These are phyloP conservation scores for Ceratoteleas bidentatus DNA, from an alignment of 1,140 invertebrate species.

Conservation along the genomic window DNA sequence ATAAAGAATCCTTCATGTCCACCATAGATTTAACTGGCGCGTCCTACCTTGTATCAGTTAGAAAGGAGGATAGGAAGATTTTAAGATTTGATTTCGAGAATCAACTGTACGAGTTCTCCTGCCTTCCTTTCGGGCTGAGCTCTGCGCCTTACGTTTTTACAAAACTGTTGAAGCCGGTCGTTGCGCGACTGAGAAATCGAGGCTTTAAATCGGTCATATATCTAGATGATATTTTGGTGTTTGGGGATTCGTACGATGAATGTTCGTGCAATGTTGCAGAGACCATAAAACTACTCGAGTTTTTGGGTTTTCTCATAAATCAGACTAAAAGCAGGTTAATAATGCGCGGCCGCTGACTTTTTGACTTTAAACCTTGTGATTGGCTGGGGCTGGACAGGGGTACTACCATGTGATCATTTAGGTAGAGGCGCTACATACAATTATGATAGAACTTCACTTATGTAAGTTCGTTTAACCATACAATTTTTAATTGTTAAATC, in stretches of 20 bases:
- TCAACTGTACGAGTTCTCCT: slow-evolving; percentile 47
- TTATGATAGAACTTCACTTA: no score
- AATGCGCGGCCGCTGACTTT: no score
- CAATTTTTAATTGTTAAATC: no score
- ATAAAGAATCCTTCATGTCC: slow-evolving; percentile 38
- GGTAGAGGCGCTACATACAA: no score
- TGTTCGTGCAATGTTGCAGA: slow-evolving; percentile 17
- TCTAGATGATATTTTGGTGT: slow-evolving; percentile 23
- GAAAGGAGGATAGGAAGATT: slow-evolving; percentile 43
- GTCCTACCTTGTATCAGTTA: slow-evolving; percentile 54
- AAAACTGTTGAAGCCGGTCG: slow-evolving; percentile 40
- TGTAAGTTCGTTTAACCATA: no score
- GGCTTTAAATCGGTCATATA: slow-evolving; percentile 13
- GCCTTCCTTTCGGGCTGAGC: slow-evolving; percentile 42
- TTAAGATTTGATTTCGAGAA: slow-evolving; percentile 36
- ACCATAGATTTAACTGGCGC: slow-evolving; percentile 51
- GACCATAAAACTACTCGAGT: slow-evolving; percentile 26
- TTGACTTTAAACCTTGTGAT: no score
- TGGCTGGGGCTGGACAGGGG: no score
- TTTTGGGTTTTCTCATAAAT: slow-evolving; percentile 40
- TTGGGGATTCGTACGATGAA: slow-evolving; percentile 27
- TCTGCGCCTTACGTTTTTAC: slow-evolving; percentile 43
- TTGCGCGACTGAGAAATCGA: background rate
- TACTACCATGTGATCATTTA: no score
- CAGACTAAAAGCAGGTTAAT: background rate